Evolutionary conservation across 23 tunicate genomes (phyloP), one percentile per base, ranked within the genome.

Genomic region (Aplidium turbinatum): DNA sequence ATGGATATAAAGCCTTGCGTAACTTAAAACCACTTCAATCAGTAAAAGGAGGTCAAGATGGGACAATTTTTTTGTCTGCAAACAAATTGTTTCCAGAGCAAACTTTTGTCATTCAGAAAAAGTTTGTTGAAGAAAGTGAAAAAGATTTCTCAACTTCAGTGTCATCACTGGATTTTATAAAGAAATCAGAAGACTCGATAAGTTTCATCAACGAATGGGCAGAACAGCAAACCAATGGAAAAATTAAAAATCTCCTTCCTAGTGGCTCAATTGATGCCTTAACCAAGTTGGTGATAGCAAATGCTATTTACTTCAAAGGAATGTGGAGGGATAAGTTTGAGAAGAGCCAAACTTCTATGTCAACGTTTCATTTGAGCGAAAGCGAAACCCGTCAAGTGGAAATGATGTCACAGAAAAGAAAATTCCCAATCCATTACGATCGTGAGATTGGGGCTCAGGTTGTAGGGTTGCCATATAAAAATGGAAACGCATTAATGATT

Each of bases 291-390:
- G 90, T 90, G 20, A 29, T 90, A 27, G 85, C 81, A 27, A 83
- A 83, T 63, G 97, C 97, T 6, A 38, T 90, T 25, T 90, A 90
- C 39, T 90, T 90, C 61, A 90, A 83, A 78, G 97, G 97, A 36
- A 71, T 72, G 31, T 90, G 97, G 97, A 38, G 35, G 40, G 50
- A 77, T 29, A 67, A 70, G 63, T 90, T 90, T 77, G 50, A 82
- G 25, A 16, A 31, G 0, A 35, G 28, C 4, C 27, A 28, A 0
- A 90, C 97, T 22, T 31, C 18, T 9, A 31, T 57, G 33, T 4
- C 16, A 42, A 56, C 78, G 39, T 90, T 90, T 57, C 60, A 83
- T 48, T 38, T 73, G 33, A 5, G 31, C 7, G 71, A 77, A 19
- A 45, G 47, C 0, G 64, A 72, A 42, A 58, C 21, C 18, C 56